Base-by-base conservation (phyloP, 2,888 invertebrate genomes). In the Laothoe populi region DNA sequence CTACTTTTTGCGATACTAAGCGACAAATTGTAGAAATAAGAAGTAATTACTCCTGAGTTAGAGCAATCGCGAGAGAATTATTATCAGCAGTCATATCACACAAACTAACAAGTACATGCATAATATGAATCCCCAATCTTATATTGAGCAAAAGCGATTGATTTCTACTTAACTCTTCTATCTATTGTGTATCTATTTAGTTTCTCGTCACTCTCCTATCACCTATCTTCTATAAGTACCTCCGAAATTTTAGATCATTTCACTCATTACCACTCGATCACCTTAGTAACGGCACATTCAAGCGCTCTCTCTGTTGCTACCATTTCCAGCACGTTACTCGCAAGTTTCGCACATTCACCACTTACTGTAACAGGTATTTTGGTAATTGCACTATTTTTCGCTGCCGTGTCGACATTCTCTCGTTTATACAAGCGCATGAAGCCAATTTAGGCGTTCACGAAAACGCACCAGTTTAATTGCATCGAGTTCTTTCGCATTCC, bases 11-110 rank as follows among this genome's bases (percentile, higher is more conserved):
- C 35, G 53, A 53, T 35, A 11, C 53, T 35, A 53, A 53, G 53
- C 35, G 53, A 53, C 53, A 53, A 53, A 53, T 53, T 53, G 35
- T 53, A 53, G 31, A 53, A 53, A 53, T 53, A 53, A 53, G 53
- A 53, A 53, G 53, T 53, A 35, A 35, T 5, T 1, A 26, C 24
- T 53, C 10, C 19, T 4, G 35, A 11, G 19, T 19, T n/a, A 11
- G n/a, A 21, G n/a, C 48, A 4, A n/a, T 2, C 13, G 16, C 53
- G 53, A 16, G 53, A 31, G 19, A 53, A 19, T 53, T 35, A 19
- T 53, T 35, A 53, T 7, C 2, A 16, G 10, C 53, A 19, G 26
- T 49, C 49, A 16, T 26, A 49, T 16, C n/a, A 26, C 8, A 49
- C 49, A n/a, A 13, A 31, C 26, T 2, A 31, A 31, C 5, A 8